Evolutionary conservation across 2,113 vertebrate species (phyloP), one percentile per base, ranked within the genome.

Genomic region (Oenanthe melanoleuca): DNA sequence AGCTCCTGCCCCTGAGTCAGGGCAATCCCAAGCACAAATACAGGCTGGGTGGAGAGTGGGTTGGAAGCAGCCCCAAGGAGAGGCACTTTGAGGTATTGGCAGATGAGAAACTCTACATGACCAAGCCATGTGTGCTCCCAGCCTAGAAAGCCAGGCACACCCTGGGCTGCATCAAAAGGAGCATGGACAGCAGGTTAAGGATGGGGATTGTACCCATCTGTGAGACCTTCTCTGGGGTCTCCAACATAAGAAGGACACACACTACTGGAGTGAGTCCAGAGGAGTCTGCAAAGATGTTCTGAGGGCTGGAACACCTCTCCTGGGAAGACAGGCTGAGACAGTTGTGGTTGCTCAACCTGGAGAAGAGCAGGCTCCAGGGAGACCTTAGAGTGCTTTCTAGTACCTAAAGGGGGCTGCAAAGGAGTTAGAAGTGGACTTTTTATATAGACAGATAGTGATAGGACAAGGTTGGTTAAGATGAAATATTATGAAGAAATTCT

Each of bases 221-320:
- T 34, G 61, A 57, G 34, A 34, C 5, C 8, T 44, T 34, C 21
- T 67, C 44, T 42, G 61, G 25, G 16, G 5, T 17, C 7, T 9
- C 3, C 17, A 59, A 1, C 14, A 26, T 8, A 42, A 50, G 34
- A 57, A 57, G 53, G 21, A 34, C 44, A 22, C 0, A 1, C 44
- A 67, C 9, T 26, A 42, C 21, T 42, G 44, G 26, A 52, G 37
- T 26, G 63, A 60, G 26, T 42, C 33, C 45, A 60, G 37, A 67
- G 52, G 44, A 50, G 53, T 18, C 61, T 0, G 2, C 11, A 8
- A 67, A 67, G 37, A 11, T 37, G 34, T 14, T 42, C 47, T 0
- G 1, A 52, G 45, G 14, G 14, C 21, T 77, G 38, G 26, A 69
- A 14, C 22, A 44, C 33, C 45, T 77, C 26, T 52, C 18, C 31